These are phyloP conservation scores for Manis pentadactyla DNA, from an alignment of 2,797 vertebrate species.

Conservation along the genomic window DNA sequence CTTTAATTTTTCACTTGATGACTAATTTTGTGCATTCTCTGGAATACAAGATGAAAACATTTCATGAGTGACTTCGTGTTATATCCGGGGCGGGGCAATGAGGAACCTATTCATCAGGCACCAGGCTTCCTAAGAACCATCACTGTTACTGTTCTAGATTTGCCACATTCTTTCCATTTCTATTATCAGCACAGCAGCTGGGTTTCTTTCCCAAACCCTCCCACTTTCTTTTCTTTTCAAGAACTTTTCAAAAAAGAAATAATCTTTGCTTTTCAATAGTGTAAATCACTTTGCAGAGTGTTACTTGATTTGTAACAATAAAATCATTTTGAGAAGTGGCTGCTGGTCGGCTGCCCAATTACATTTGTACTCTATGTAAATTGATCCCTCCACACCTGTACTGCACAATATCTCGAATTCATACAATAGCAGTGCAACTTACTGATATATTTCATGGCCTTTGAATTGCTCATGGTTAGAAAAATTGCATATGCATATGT, in stretches of 20 bases:
- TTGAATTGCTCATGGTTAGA: conserved; percentile 61
- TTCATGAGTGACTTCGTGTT: not conserved
- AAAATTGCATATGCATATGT: conserved; percentile 49
- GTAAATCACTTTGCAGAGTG: conserved; percentile 60
- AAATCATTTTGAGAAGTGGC: conserved; percentile 30
- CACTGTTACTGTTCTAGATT: not conserved
- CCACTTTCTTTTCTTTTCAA: not conserved
- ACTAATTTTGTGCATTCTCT: not conserved
- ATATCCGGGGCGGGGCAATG: not conserved
- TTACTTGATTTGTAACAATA: conserved; percentile 67
- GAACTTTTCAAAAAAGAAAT: conserved; percentile 27
- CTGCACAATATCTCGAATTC: conserved; percentile 47
- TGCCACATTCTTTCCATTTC: not conserved
- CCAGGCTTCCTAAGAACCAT: not conserved
- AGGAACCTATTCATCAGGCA: not conserved
- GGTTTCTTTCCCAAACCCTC: conserved; percentile 9
- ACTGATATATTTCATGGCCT: conserved; percentile 67
- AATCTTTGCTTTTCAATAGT: conserved; percentile 67
- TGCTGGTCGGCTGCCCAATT: conserved; percentile 67
- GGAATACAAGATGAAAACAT: not conserved
- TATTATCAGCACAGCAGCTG: not conserved
- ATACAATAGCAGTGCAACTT: not conserved
- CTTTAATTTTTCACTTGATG: conserved; percentile 6
- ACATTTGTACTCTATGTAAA: conserved; percentile 48
- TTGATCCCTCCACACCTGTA: not conserved